These are phyloP conservation scores for Liopterus haemorrhoidalis DNA, from an alignment of 2,888 invertebrate genomes.

Conservation along the genomic window DNA sequence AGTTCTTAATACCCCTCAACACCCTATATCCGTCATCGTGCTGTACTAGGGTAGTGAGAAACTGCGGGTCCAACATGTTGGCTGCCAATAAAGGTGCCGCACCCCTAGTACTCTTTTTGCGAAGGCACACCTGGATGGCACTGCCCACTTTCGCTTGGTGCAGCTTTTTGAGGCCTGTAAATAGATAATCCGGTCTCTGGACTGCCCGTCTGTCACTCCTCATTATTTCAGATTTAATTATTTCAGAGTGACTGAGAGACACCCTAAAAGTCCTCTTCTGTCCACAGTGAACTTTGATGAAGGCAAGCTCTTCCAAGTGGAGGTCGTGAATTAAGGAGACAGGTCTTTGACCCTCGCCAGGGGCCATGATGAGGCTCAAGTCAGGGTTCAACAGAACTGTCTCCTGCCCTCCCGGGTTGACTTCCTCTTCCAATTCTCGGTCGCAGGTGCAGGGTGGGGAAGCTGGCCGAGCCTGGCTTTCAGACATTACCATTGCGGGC, in stretches of 20 bases:
- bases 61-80: conserved; percentile 24
- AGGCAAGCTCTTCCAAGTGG: conserved; percentile 27
- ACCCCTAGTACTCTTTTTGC: conserved; percentile 30
- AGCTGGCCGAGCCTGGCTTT: no score
- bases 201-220: conserved; percentile 28
- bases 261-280: conserved; percentile 25
- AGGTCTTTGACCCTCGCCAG: conserved; percentile 28
- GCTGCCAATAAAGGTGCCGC: conserved; percentile 20
- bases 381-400: conserved; percentile 25
- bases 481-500: no score
- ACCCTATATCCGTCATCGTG: conserved; percentile 26
- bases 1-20: conserved; percentile 24
- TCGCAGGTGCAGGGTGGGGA: no score
- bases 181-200: conserved; percentile 29
- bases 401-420: conserved; percentile 27
- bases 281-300: conserved; percentile 27
- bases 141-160: conserved; percentile 19
- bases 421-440: conserved; percentile 5
- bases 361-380: conserved; percentile 23
- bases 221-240: conserved; percentile 28
- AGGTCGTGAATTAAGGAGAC: conserved; percentile 27
- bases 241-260: conserved; percentile 24
- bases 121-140: conserved; percentile 27
- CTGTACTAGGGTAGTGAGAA: conserved; percentile 26
- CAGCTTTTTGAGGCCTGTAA: conserved; percentile 26